phyloP scores from a whole-genome alignment of 2,797 vertebrate genomes.

The Cirrhinus molitorella region DNA sequence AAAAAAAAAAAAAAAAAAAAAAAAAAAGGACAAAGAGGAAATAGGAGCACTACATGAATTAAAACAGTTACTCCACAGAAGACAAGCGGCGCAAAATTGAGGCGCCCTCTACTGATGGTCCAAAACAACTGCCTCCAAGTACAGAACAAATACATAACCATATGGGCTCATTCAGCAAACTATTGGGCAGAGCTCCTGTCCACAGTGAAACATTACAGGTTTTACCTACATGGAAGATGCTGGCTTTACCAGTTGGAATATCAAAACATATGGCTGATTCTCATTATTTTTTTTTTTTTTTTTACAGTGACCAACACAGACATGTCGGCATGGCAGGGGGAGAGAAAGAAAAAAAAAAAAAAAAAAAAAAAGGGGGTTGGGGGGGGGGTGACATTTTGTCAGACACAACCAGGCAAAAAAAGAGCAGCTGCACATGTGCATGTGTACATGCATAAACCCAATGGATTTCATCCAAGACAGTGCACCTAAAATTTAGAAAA shows the following conservation, averaged over 20 bases:
- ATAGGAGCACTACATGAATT: neutral
- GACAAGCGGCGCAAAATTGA: neutral
- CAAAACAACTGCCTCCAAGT: neutral
- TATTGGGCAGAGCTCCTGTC: neutral
- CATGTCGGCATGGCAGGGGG: conserved; percentile 40
- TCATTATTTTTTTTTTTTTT: neutral
- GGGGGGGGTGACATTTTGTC: conserved; percentile 47
- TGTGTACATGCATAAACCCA: conserved; percentile 2
- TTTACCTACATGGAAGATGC: conserved; percentile 34
- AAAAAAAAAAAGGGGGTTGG: no score
- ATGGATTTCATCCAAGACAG: neutral
- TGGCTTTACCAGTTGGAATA: conserved; percentile 42
- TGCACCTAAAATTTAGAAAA: conserved; percentile 35
- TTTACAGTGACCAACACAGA: conserved; percentile 29
- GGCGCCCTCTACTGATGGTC: conserved; percentile 36
- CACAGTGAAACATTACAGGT: conserved; percentile 6
- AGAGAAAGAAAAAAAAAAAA: conserved; percentile 44
- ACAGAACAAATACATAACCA: conserved; percentile 4
- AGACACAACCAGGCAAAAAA: conserved; percentile 61
- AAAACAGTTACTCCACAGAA: conserved; percentile 24
- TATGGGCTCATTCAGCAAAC: neutral
- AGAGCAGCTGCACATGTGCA: conserved; percentile 42
- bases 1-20: neutral
- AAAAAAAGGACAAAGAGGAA: neutral
- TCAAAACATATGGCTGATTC: conserved; percentile 55